Percentiles rank a stretch among this genome's conserved stretches.
Conservation (phyloP, 2,888 invertebrate genomes). For the Aricia artaxerxes region DNA sequence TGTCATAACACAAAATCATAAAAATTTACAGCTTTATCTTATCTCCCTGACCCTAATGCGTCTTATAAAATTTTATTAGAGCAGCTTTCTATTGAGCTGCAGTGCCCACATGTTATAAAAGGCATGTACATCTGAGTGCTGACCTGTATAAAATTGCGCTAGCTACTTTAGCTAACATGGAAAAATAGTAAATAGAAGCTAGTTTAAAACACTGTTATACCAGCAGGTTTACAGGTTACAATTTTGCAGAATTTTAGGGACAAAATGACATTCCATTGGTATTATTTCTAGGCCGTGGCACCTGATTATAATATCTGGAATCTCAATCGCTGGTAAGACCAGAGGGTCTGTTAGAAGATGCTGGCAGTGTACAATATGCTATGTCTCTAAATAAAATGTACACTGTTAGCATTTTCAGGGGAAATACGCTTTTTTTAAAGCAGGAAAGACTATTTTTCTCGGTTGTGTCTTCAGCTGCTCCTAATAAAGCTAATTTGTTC, state of each 20-base stretch:
- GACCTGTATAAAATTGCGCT: neutral
- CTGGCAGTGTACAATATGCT: no score
- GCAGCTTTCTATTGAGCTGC: constrained; percentile 2
- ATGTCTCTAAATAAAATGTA: no score
- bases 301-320: no score
- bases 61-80: constrained; percentile 15
- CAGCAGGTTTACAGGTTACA: no score
- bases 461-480: neutral
- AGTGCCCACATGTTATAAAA: neutral
- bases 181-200: neutral
- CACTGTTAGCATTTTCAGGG: no score
- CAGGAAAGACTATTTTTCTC: no score
- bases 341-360: no score
- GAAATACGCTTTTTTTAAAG: no score
- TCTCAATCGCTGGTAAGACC: no score
- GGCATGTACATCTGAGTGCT: neutral
- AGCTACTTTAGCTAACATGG: neutral
- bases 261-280: no score
- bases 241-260: neutral
- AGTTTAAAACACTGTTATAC: neutral
- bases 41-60: constrained; percentile 18
- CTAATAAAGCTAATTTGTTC: neutral
- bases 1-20: neutral
- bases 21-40: constrained; percentile 1
- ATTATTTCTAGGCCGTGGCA: no score